Evolutionary conservation across 2,888 invertebrate genomes (phyloP).

Genomic region (Prosopocoilus inquinatus): DNA sequence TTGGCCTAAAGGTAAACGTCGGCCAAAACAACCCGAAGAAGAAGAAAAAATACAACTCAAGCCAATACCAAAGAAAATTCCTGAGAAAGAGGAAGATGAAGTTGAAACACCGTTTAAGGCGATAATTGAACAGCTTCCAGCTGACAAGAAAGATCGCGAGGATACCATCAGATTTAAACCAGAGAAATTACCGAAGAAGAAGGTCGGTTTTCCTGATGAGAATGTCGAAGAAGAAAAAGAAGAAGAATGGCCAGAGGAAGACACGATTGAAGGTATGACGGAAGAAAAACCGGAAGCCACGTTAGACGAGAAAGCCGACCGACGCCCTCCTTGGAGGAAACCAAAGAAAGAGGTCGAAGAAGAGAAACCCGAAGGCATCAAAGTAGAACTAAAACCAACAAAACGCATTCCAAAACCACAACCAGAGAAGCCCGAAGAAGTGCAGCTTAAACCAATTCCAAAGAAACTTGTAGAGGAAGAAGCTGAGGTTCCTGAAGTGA

Average conservation of each 20-base stretch:
- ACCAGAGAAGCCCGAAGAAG: slow-evolving; percentile 25
- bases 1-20: slow-evolving; percentile 35
- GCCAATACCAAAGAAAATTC: slow-evolving; percentile 42
- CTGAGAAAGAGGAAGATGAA: slow-evolving; percentile 29
- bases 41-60: slow-evolving; percentile 55
- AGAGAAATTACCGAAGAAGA: slow-evolving; percentile 36
- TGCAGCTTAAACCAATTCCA: slow-evolving; percentile 31
- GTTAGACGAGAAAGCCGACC: slow-evolving; percentile 10
- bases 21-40: slow-evolving; percentile 42
- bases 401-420: slow-evolving; percentile 26
- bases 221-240: slow-evolving; percentile 12
- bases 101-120: slow-evolving; percentile 35
- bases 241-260: slow-evolving; percentile 16
- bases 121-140: slow-evolving; percentile 31
- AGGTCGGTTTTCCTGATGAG: slow-evolving; percentile 7
- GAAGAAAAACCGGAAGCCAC: slow-evolving; percentile 35
- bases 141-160: slow-evolving; percentile 35
- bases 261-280: slow-evolving; percentile 26
- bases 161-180: slow-evolving; percentile 27
- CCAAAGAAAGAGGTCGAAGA: slow-evolving; percentile 13
- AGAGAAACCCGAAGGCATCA: slow-evolving; percentile 4
- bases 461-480: slow-evolving; percentile 26
- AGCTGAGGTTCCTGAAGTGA: neutral
- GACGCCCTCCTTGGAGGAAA: too few species aligned
- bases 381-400: slow-evolving; percentile 23